phyloP scores from a whole-genome alignment of 2,113 vertebrate genomes.

The Apaloderma vittatum region DNA sequence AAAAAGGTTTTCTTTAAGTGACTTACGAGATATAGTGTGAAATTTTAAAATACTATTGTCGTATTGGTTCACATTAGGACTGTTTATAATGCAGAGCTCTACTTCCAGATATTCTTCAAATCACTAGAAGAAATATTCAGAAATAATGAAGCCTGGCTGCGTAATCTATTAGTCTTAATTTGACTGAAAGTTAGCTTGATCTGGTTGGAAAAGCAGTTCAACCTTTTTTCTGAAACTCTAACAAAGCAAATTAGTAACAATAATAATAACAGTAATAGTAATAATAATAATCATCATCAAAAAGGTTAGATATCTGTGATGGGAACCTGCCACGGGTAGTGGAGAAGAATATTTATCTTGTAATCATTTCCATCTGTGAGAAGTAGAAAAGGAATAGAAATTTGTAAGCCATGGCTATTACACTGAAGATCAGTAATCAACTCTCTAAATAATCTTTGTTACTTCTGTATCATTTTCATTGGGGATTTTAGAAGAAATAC shows the following conservation, averaged over 20 bases:
- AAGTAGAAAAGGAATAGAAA: neutral
- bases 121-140: neutral
- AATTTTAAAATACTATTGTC: constrained; percentile 30
- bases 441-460: neutral
- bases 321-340: neutral
- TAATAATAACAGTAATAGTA: neutral
- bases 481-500: neutral
- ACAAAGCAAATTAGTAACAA: neutral
- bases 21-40: neutral
- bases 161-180: neutral
- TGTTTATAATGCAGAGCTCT: neutral
- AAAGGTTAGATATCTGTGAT: neutral
- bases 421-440: neutral
- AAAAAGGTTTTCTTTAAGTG: constrained; percentile 46
- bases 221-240: neutral
- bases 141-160: neutral
- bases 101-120: constrained; percentile 1
- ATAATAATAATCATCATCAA: neutral
- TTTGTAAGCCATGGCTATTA: neutral
- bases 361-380: neutral
- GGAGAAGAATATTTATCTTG: fast-evolving
- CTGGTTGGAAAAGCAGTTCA: neutral
- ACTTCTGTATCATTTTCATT: neutral
- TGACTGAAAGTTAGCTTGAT: neutral
- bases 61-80: neutral